Percentiles rank a stretch among this genome's conserved stretches.
These are phyloP conservation scores for Lasiommata megera DNA, from an alignment of 2,888 invertebrate species.

Conservation along the genomic window DNA sequence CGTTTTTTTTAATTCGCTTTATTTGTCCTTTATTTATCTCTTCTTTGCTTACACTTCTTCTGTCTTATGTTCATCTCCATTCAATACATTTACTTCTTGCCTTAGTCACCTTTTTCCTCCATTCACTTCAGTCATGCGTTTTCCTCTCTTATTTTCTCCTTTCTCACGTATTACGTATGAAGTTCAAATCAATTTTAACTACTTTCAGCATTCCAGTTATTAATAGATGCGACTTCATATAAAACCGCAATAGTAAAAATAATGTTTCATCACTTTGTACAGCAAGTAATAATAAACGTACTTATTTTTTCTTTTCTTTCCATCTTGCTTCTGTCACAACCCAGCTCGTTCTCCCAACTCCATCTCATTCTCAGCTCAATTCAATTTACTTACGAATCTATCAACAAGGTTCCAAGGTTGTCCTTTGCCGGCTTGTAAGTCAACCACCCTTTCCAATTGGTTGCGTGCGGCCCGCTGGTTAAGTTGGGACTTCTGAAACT, in stretches of 20 bases:
- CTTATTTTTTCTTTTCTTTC: too few species aligned
- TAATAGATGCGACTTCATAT: too few species aligned
- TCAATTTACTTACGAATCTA: constrained; percentile 76
- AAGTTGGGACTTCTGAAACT: constrained; percentile 84
- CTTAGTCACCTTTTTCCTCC: not conserved
- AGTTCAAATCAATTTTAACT: too few species aligned
- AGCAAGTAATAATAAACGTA: too few species aligned
- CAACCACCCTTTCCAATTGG: constrained; percentile 81
- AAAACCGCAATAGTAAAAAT: too few species aligned
- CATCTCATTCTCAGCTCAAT: not conserved
- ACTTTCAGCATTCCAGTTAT: too few species aligned
- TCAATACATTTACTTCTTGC: not conserved
- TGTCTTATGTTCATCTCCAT: not conserved
- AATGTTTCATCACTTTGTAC: too few species aligned
- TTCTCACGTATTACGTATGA: not conserved
- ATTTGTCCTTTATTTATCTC: not conserved
- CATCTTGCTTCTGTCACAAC: not conserved
- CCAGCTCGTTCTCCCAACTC: not conserved
- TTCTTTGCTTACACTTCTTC: not conserved
- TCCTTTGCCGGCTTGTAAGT: constrained; percentile 83
- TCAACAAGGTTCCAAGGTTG: constrained; percentile 83
- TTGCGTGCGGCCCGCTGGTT: constrained; percentile 81
- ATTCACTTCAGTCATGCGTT: not conserved
- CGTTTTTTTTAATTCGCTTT: too few species aligned
- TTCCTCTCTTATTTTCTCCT: not conserved